These are phyloP conservation scores for Mixornis gularis DNA, from an alignment of 2,113 vertebrate species.

Conservation along the genomic window DNA sequence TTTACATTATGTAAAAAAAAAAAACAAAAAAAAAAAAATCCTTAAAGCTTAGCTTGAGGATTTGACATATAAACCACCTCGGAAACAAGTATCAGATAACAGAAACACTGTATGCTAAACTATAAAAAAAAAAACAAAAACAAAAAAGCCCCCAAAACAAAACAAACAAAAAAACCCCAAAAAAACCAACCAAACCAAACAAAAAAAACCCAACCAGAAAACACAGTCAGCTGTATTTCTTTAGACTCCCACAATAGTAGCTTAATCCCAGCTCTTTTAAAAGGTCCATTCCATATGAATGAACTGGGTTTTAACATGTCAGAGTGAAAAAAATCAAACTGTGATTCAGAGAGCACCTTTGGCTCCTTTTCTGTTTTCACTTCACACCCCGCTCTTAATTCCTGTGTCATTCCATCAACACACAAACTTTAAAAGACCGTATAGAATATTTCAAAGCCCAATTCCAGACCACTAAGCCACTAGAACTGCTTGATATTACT, in stretches of 20 bases:
- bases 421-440: not conserved
- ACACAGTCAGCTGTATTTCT: constrained; percentile 35
- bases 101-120: too few relatives aligned
- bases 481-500: not conserved
- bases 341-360: constrained; percentile 21
- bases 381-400: not conserved
- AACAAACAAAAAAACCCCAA: not conserved
- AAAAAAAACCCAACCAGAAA: not conserved
- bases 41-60: too few relatives aligned
- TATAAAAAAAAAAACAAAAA: not conserved
- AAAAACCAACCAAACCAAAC: not conserved
- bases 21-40: too few relatives aligned
- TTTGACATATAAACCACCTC: too few relatives aligned
- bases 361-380: not conserved
- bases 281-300: constrained; percentile 7
- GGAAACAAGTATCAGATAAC: too few relatives aligned
- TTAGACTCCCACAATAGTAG: not conserved
- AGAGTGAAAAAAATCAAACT: constrained; percentile 29
- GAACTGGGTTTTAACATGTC: constrained; percentile 23
- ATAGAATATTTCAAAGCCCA: not conserved
- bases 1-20: not conserved
- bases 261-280: constrained; percentile 38
- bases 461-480: not conserved
- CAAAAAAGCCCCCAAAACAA: not conserved
- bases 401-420: not conserved